Conservation (phyloP, 2,888 invertebrate species). For the Melanchra persicariae region DNA sequence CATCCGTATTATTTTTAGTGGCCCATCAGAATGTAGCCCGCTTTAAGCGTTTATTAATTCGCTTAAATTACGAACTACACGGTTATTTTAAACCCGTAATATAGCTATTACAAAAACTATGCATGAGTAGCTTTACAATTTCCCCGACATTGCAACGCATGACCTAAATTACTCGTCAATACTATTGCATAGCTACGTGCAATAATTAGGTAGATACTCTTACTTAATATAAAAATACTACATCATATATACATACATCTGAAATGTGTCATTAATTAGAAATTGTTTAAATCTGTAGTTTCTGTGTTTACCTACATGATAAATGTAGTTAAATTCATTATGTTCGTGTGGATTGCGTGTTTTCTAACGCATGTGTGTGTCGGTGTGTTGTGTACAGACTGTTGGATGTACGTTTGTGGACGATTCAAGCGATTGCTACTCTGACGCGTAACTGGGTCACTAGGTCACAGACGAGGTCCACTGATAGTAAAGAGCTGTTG, state of each 20-base stretch:
- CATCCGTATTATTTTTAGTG: conserved; percentile 85
- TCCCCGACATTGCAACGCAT: conserved; percentile 37
- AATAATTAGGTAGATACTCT: conserved; percentile 19
- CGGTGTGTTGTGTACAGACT: conserved; percentile 66
- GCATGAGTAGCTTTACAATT: conserved; percentile 22
- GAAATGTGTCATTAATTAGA: conserved; percentile 32
- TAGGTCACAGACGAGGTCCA: conserved; percentile 92
- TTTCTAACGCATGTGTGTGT: conserved; percentile 38
- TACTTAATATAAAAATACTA: conserved; percentile 8
- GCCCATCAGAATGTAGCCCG: conserved; percentile 71
- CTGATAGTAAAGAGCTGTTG: conserved; percentile 81
- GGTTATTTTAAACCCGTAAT: conserved; percentile 28
- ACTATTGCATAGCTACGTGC: conserved; percentile 18
- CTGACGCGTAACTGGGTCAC: conserved; percentile 92
- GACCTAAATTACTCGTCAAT: conserved; percentile 45
- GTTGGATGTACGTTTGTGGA: conserved; percentile 69
- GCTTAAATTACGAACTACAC: conserved; percentile 17
- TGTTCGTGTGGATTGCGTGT: conserved; percentile 47
- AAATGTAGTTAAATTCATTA: conserved; percentile 51
- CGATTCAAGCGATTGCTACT: conserved; percentile 82
- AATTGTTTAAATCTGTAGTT: conserved; percentile 27
- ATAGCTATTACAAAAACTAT: conserved; percentile 29
- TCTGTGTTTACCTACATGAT: conserved; percentile 32
- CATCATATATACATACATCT: no score
- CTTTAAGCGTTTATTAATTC: conserved; percentile 66